These are phyloP conservation scores for Parus major DNA, from an alignment of 2,113 vertebrate species.

Conservation along the genomic window DNA sequence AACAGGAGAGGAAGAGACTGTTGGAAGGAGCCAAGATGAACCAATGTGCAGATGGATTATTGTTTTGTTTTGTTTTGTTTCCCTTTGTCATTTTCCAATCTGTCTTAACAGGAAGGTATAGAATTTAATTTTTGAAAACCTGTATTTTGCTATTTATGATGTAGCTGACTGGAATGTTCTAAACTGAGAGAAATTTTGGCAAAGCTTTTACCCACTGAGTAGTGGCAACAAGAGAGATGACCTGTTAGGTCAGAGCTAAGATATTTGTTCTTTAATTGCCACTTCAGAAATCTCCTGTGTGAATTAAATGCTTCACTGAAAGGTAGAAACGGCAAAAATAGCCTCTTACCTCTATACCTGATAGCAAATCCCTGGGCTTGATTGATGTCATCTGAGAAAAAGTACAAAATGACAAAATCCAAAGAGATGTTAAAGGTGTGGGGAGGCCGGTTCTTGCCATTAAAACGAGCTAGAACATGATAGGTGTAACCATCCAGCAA, in stretches of 20 bases:
- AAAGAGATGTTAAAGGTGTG: conserved; percentile 85
- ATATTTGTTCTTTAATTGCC: background rate
- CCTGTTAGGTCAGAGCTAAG: background rate
- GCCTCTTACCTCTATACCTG: conserved; percentile 84
- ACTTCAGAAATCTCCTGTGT: background rate
- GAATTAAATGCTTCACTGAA: background rate
- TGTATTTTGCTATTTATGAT: background rate
- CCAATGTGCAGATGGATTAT: background rate
- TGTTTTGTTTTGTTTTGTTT: background rate
- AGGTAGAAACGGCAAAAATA: background rate
- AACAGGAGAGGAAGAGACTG: background rate
- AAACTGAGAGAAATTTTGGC: background rate
- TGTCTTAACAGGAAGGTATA: background rate
- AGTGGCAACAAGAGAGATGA: background rate
- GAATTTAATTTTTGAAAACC: background rate
- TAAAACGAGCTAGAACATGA: conserved; percentile 87
- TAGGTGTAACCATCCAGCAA: conserved; percentile 90
- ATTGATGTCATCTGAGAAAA: conserved; percentile 93
- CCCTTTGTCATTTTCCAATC: background rate
- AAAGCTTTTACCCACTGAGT: background rate
- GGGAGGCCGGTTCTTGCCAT: conserved; percentile 85
- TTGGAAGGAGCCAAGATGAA: background rate
- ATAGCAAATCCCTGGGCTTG: conserved; percentile 93
- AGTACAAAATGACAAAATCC: conserved; percentile 93
- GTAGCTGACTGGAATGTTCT: background rate